Evolutionary conservation across 1,140 invertebrate species (phyloP).

Genomic region (Drosophila repletoides): DNA sequence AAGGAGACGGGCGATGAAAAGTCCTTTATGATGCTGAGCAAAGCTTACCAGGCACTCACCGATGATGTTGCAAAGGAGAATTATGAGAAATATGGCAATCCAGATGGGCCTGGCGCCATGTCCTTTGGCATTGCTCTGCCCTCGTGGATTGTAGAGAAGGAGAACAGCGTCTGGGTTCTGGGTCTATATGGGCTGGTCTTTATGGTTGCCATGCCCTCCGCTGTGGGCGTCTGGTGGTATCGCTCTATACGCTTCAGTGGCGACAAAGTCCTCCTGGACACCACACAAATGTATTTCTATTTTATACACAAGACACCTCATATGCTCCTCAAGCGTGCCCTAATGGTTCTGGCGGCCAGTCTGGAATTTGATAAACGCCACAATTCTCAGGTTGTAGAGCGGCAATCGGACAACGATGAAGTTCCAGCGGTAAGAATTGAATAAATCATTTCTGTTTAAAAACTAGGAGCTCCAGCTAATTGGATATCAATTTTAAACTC

Average conservation of each 20-base stretch:
- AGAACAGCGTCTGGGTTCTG: slow-evolving; percentile 99
- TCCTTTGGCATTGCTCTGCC: slow-evolving; percentile 99
- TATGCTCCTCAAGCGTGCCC: slow-evolving; percentile 96
- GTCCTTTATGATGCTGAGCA: slow-evolving; percentile 98
- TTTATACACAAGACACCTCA: slow-evolving; percentile 97
- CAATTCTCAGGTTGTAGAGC: slow-evolving; percentile 96
- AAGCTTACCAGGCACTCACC: slow-evolving; percentile 96
- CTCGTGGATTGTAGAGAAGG: slow-evolving; percentile 99
- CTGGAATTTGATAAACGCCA: slow-evolving; percentile 97
- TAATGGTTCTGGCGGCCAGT: slow-evolving; percentile 98
- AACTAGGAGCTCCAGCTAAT: too few species aligned
- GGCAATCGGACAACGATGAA: slow-evolving; percentile 97
- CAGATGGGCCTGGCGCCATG: slow-evolving; percentile 99
- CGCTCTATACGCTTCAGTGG: slow-evolving; percentile 97
- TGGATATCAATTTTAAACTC: too few species aligned
- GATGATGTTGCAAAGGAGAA: slow-evolving; percentile 98
- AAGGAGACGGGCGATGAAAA: slow-evolving; percentile 98
- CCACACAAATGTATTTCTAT: slow-evolving; percentile 97
- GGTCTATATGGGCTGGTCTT: slow-evolving; percentile 98
- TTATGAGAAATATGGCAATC: slow-evolving; percentile 99
- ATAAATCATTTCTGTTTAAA: background rate
- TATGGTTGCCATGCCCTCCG: slow-evolving; percentile 97
- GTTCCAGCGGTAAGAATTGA: slow-evolving; percentile 90
- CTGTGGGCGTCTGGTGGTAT: slow-evolving; percentile 99
- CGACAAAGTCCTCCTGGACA: slow-evolving; percentile 97